These are phyloP conservation scores for Sesia apiformis DNA, from an alignment of 2,888 invertebrate species.

Conservation along the genomic window DNA sequence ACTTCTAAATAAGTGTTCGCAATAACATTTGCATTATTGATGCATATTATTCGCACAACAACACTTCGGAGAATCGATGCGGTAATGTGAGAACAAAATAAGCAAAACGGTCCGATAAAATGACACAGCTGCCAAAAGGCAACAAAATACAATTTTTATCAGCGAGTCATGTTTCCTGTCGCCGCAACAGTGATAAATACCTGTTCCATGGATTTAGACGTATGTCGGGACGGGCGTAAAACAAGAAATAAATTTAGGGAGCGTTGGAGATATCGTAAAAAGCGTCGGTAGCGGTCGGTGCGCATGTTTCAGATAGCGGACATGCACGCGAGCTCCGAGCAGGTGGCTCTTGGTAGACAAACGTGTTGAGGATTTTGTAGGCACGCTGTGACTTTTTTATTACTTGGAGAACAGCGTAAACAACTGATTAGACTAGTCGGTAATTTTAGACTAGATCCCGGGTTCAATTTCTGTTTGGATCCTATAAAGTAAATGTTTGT, in stretches of 20 bases:
- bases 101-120: conserved; percentile 15
- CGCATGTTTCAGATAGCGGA: conserved; percentile 26
- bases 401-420: no score
- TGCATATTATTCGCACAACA: neutral
- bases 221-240: conserved; percentile 21
- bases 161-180: conserved; percentile 32
- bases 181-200: conserved; percentile 39
- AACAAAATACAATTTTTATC: conserved; percentile 36
- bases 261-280: conserved; percentile 30
- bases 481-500: no score
- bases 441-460: no score
- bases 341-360: neutral
- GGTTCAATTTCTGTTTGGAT: no score
- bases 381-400: no score
- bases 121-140: conserved; percentile 26
- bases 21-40: neutral
- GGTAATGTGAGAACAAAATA: conserved; percentile 2
- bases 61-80: neutral
- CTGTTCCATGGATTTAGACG: conserved; percentile 41
- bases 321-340: conserved; percentile 16
- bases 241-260: conserved; percentile 20
- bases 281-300: conserved; percentile 34
- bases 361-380: neutral
- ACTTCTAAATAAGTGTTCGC: no score
- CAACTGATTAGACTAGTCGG: no score